These are phyloP conservation scores for Arctocebus calabarensis DNA, from an alignment of 2,797 vertebrate species.

Conservation along the genomic window DNA sequence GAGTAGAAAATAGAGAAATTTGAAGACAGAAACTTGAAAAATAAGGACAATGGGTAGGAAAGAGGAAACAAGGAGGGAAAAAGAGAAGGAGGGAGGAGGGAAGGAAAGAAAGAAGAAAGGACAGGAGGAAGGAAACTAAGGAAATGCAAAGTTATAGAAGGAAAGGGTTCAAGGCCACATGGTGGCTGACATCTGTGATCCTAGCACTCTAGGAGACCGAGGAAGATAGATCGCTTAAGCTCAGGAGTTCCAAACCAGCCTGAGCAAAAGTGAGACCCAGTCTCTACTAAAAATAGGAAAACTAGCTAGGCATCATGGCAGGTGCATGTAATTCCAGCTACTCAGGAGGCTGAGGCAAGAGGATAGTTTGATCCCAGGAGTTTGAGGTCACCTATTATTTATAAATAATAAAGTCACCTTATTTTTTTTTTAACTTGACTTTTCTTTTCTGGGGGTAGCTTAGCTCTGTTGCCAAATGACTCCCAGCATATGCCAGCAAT, in stretches of 20 bases:
- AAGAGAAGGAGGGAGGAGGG: accelerated
- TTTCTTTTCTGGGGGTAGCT: background rate
- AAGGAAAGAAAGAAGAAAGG: background rate
- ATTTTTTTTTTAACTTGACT: background rate
- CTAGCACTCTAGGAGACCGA: too few relatives aligned
- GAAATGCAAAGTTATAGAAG: background rate
- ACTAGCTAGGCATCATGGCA: too few relatives aligned
- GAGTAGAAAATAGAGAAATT: background rate
- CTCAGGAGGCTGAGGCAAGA: too few relatives aligned
- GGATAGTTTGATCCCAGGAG: too few relatives aligned
- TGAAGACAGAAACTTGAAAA: background rate
- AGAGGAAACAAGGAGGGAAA: accelerated
- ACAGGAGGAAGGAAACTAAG: background rate
- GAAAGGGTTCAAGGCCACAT: background rate
- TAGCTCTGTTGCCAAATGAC: background rate
- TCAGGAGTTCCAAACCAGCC: too few relatives aligned
- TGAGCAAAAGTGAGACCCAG: too few relatives aligned
- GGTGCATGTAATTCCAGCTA: too few relatives aligned
- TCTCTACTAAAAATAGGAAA: too few relatives aligned
- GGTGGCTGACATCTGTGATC: too few relatives aligned
- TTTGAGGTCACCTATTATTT: too few relatives aligned
- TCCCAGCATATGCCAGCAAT: background rate
- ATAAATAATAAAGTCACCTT: background rate
- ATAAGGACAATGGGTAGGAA: background rate
- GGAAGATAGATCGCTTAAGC: too few relatives aligned